Conservation (phyloP, 2,888 invertebrate species). For the Stenchaetothrips biformis region DNA sequence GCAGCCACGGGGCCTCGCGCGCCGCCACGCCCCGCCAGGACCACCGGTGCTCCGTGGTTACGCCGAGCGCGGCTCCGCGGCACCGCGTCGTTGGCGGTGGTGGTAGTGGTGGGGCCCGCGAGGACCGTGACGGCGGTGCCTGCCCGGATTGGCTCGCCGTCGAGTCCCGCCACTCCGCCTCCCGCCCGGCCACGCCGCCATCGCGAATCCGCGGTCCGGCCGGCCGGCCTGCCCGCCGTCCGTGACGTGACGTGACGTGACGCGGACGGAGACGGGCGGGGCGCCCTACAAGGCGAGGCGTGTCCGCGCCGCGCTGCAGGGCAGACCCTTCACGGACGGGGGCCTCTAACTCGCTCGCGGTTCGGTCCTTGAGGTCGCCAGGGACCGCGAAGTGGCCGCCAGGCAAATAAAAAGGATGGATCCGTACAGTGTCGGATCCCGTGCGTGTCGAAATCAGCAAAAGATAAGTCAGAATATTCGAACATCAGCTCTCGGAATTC, state of each 20-base stretch:
- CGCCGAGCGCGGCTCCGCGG: neutral
- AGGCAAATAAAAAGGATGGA: no score
- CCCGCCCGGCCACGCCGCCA: slow-evolving; percentile 11
- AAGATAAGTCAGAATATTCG: no score
- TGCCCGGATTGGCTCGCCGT: slow-evolving; percentile 27
- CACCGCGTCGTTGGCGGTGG: neutral
- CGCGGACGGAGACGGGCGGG: neutral
- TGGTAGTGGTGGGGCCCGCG: no score
- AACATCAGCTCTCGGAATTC: no score
- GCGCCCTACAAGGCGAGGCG: neutral
- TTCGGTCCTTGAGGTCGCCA: no score
- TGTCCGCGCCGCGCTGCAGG: neutral
- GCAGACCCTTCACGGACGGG: neutral
- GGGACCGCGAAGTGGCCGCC: no score
- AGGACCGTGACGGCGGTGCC: no score
- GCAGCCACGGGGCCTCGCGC: neutral
- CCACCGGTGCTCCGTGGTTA: no score
- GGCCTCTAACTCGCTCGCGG: no score
- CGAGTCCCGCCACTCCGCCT: slow-evolving; percentile 24
- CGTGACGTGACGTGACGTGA: neutral
- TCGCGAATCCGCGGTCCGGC: neutral
- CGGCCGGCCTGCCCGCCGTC: neutral
- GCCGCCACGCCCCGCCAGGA: neutral
- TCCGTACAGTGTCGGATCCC: no score
- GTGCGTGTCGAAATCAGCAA: no score